Evolutionary conservation across 2,888 invertebrate species (phyloP).

Genomic region (Tuberolachnus salignus): DNA sequence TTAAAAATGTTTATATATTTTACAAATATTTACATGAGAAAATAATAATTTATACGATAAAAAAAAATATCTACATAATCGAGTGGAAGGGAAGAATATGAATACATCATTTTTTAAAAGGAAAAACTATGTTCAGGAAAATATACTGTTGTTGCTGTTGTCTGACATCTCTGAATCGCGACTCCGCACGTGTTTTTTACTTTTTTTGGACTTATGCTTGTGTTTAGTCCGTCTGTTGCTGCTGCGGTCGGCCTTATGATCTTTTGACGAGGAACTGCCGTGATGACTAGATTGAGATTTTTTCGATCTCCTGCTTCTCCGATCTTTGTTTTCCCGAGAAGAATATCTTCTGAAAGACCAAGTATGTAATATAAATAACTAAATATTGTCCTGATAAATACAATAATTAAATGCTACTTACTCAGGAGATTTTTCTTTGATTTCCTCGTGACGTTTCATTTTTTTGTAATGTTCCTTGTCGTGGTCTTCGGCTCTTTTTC

Average conservation of each 20-base stretch:
- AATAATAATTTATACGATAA: not conserved
- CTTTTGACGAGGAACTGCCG: conserved; percentile 33
- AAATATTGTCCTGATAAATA: not conserved
- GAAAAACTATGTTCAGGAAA: conserved; percentile 13
- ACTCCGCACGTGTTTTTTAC: conserved; percentile 1
- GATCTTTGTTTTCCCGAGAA: conserved; percentile 33
- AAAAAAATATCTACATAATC: not conserved
- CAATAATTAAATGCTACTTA: too few relatives aligned
- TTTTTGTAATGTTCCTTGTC: conserved; percentile 40
- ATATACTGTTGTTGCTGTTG: conserved; percentile 32
- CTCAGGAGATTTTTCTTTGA: conserved; percentile 46
- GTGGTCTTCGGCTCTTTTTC: conserved; percentile 5
- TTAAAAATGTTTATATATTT: not conserved
- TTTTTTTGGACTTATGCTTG: conserved; percentile 48
- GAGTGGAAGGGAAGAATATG: not conserved
- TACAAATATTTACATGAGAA: not conserved
- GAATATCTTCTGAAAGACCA: conserved; percentile 19
- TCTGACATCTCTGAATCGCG: conserved; percentile 31
- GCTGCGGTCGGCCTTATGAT: conserved; percentile 26
- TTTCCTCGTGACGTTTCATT: conserved; percentile 38
- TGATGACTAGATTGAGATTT: conserved; percentile 40
- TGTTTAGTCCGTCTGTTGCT: conserved; percentile 36
- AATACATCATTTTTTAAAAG: not conserved
- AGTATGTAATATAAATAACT: too few relatives aligned
- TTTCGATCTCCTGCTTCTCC: conserved; percentile 30